Evolutionary conservation across 2,888 invertebrate species (phyloP).

Genomic region (Troides oblongomaculatus): DNA sequence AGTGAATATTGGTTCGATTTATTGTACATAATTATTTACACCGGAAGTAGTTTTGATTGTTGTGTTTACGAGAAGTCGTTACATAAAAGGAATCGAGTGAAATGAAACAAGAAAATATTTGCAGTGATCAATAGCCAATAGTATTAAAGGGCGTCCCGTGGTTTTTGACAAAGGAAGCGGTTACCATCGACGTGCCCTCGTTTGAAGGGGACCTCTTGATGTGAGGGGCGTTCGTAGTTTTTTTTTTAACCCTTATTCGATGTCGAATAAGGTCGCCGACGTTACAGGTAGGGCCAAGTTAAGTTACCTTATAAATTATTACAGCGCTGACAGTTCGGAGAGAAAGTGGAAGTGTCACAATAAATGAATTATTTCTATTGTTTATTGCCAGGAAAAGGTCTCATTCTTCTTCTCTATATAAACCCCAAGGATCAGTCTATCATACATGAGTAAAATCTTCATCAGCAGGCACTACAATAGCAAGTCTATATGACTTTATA

Average conservation of each 20-base stretch:
- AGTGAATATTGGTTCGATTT: no score
- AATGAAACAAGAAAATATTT: slow-evolving; percentile 1
- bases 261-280: slow-evolving; percentile 10
- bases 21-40: no score
- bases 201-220: slow-evolving; percentile 21
- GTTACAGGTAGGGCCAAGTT: slow-evolving; percentile 7
- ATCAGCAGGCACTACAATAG: no score
- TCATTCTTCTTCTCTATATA: no score
- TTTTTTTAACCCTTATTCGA: slow-evolving; percentile 21
- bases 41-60: no score
- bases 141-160: slow-evolving; percentile 20
- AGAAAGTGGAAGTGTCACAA: background rate
- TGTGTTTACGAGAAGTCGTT: no score
- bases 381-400: no score
- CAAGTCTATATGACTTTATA: no score
- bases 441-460: no score
- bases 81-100: background rate
- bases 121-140: slow-evolving; percentile 22
- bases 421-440: no score
- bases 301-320: slow-evolving; percentile 11
- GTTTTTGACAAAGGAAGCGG: slow-evolving; percentile 26
- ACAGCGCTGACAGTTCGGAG: background rate
- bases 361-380: background rate
- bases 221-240: slow-evolving; percentile 20
- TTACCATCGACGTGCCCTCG: slow-evolving; percentile 15